Evolutionary conservation across 2,888 invertebrate genomes (phyloP).

Genomic region (Aromia moschata): DNA sequence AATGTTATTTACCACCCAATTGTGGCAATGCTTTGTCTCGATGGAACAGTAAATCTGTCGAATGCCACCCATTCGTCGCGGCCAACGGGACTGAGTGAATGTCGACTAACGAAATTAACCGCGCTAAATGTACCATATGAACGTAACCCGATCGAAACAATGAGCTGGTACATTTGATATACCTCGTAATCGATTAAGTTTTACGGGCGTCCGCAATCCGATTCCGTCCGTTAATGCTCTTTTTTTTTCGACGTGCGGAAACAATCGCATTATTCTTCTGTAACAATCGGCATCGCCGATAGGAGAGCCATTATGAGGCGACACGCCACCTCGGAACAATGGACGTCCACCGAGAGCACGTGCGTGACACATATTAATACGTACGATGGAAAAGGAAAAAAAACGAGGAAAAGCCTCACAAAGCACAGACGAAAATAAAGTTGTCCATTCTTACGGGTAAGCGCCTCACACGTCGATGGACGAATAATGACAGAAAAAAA

Average conservation of each 20-base stretch:
- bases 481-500: neutral
- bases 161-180: neutral
- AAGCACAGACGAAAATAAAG: slow-evolving; percentile 12
- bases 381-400: too few relatives aligned
- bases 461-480: slow-evolving; percentile 10
- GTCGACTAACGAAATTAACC: slow-evolving; percentile 6
- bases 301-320: slow-evolving; percentile 1
- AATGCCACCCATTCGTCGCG: neutral
- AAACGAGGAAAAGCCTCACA: slow-evolving; percentile 1
- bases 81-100: neutral
- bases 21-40: too few relatives aligned
- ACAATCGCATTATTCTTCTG: slow-evolving; percentile 15
- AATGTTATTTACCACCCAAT: too few relatives aligned
- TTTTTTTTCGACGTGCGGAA: slow-evolving; percentile 17
- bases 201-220: slow-evolving; percentile 13
- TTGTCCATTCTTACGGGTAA: slow-evolving; percentile 2
- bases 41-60: neutral
- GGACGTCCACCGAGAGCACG: slow-evolving; percentile 13
- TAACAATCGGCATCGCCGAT: slow-evolving; percentile 1
- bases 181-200: neutral
- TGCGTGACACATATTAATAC: slow-evolving; percentile 18
- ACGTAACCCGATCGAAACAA: neutral
- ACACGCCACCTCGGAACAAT: slow-evolving; percentile 2
- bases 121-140: slow-evolving; percentile 7
- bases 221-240: slow-evolving; percentile 11